Percentiles rank a stretch among this genome's conserved stretches.
Conservation (phyloP, 2,113 vertebrate species). For the Callospermophilus lateralis region DNA sequence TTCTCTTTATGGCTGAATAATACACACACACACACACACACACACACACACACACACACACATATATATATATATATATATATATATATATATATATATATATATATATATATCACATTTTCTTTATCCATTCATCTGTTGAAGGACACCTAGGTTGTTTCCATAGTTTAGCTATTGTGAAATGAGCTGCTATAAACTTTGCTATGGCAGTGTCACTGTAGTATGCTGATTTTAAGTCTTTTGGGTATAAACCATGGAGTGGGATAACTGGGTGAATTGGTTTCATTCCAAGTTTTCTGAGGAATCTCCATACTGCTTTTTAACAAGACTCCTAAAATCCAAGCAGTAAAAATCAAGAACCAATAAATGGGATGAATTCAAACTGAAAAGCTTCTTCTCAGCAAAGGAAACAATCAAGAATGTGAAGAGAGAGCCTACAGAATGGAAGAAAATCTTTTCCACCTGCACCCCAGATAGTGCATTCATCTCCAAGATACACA, state of each 20-base stretch:
- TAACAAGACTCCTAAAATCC: background rate
- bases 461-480: background rate
- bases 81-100: too few relatives aligned
- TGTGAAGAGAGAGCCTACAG: background rate
- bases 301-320: background rate
- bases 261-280: background rate
- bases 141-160: too few relatives aligned
- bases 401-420: background rate
- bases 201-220: too few relatives aligned
- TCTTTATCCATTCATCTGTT: too few relatives aligned
- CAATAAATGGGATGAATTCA: background rate
- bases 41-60: too few relatives aligned
- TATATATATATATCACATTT: too few relatives aligned
- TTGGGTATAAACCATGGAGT: background rate
- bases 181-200: too few relatives aligned
- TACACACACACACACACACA: too few relatives aligned
- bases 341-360: background rate
- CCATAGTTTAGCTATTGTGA: too few relatives aligned
- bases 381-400: background rate
- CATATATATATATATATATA: too few relatives aligned
- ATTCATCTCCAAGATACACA: background rate
- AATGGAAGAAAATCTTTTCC: background rate
- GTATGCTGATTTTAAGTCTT: too few relatives aligned
- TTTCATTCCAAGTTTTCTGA: background rate
- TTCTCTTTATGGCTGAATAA: too few relatives aligned